phyloP scores from a whole-genome alignment of 2,113 vertebrate species.

The Sapayoa aenigma region DNA sequence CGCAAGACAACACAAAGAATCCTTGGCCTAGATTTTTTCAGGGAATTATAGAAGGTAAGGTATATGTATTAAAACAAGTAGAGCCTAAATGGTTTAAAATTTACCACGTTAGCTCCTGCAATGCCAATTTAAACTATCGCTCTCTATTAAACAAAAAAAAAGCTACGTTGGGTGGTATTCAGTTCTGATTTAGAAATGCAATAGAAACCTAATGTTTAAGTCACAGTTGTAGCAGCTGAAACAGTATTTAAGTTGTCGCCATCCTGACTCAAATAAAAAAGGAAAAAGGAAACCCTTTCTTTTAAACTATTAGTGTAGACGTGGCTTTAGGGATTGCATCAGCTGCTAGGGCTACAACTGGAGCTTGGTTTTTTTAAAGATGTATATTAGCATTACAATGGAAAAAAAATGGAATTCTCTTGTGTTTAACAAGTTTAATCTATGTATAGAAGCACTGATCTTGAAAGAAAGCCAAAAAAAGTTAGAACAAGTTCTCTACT shows the following conservation, averaged over 20 bases:
- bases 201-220: conserved; percentile 59
- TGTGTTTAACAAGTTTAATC: neutral
- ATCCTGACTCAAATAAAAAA: conserved; percentile 41
- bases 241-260: conserved; percentile 55
- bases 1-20: conserved; percentile 48
- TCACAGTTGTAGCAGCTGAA: conserved; percentile 43
- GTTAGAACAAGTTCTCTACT: neutral
- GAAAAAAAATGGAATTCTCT: neutral
- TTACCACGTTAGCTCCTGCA: conserved; percentile 53
- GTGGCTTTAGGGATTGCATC: conserved; percentile 54
- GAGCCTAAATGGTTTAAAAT: conserved; percentile 51
- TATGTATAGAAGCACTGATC: neutral
- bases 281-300: conserved; percentile 30
- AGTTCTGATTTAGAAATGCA: conserved; percentile 58
- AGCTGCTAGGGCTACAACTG: neutral
- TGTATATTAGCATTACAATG: neutral
- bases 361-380: neutral
- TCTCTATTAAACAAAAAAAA: conserved; percentile 35
- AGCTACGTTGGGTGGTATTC: conserved; percentile 41
- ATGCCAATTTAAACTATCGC: conserved; percentile 70
- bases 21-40: conserved; percentile 60
- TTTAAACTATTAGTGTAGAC: conserved; percentile 20
- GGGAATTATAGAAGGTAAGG: conserved; percentile 48
- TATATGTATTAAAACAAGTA: conserved; percentile 65
- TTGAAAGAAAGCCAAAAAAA: neutral